Base-by-base conservation (phyloP, 2,797 vertebrate genomes). In the Synanceia verrucosa region DNA sequence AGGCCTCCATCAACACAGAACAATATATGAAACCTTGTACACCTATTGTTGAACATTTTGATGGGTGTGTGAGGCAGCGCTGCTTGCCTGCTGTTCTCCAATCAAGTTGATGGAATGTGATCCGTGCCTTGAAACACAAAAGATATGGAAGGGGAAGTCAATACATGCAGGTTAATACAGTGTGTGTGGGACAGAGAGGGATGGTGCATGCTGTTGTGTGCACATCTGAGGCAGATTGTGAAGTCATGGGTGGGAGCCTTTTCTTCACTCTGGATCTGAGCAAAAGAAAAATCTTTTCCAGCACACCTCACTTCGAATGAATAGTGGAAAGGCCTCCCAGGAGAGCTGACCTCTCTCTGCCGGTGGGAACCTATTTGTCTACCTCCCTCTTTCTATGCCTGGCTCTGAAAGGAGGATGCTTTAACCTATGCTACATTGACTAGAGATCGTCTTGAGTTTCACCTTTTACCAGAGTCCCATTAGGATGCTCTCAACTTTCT, bases 321-420 rank as follows among this genome's bases (percentile, higher is more conserved):
- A 88, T 60, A 67, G 76, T 41, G 74, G 62, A 53, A 72, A 76
- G 48, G 67, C 57, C 19, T 90, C 91, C 88, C 91, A 60, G 48
- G 86, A 87, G 89, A 86, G 67, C 83, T 88, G 91, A 90, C 88
- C 89, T 89, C 88, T 84, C 89, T 74, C 70, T 79, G 73, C 79
- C 36, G 68, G 78, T 91, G 91, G 87, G 88, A 92, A 91, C 81
- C 67, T 65, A 76, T 92, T 91, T 88, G 88, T 92, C 88, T 87
- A 78, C 46, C 62, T 76, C 68, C 55, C 61, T 69, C 79, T 83
- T 79, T 86, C 78, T 67, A 72, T 6, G 23, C 68, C 73, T 37
- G 65, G 36, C 78, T 85, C 76, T 87, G 83, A 91, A 89, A 87
- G 70, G 69, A 88, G 72, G 86, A 89, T 87, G 85, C 87, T 86